Evolutionary conservation across 2,113 vertebrate genomes (phyloP), one percentile per base, ranked within the genome.

Genomic region (Vimba vimba): DNA sequence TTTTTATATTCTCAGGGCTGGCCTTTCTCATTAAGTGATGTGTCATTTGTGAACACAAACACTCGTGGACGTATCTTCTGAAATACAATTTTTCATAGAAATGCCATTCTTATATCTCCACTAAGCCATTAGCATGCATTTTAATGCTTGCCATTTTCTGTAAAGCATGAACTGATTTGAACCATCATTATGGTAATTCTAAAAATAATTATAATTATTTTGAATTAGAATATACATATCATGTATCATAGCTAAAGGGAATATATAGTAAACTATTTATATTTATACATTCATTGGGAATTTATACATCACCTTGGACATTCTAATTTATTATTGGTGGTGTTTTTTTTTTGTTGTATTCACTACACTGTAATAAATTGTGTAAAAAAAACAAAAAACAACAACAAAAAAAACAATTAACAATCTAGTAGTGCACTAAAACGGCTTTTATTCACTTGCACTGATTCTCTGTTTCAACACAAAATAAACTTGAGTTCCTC

Each of bases 1-100:
- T 86, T 75, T 89, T 80, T 73, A 47, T 79, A 59, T 62, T 82
- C 59, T 66, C 55, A 83, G 86, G 84, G 75, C 75, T 75, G 89
- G 89, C 90, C 89, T 92, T 93, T 92, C 76, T 83, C 0, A 43
- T 80, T 81, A 30, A 11, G 36, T 68, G 89, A 89, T 85, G 89
- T 92, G 89, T 92, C 89, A 89, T 66, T 82, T 76, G 60, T 39
- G 45, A 82, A 88, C 86, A 76, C 78, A 83, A 81, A 82, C 74
- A 80, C 71, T 39, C 6, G 33, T 76, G 74, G 74, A 75, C 83
- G 47, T 84, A 64, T 39, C 33, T 39, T 23, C 33, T 23, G 2
- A 71, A 43, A 23, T 43, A 19, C 2, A 52, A 4, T 1, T 69
- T 23, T 71, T 39, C 17, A 23, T 69, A 39, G 17, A 69, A 69